Evolutionary conservation across 2,888 invertebrate genomes (phyloP).

Genomic region (Drosophila putrida): DNA sequence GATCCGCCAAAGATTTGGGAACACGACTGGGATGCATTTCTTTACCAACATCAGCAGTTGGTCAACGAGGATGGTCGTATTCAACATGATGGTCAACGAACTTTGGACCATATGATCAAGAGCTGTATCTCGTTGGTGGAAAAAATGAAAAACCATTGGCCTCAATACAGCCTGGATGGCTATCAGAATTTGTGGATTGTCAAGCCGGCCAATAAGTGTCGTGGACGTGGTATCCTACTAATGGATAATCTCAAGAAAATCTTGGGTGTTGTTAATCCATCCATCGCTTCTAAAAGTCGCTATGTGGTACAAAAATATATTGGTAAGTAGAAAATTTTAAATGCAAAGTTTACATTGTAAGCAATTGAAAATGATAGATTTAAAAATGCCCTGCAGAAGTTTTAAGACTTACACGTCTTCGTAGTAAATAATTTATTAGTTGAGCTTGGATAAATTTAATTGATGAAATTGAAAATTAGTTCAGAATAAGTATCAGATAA

Average conservation of each 20-base stretch:
- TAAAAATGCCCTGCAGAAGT: background rate
- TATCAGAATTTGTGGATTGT: slow-evolving; percentile 96
- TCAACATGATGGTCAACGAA: slow-evolving; percentile 77
- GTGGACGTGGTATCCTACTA: slow-evolving; percentile 95
- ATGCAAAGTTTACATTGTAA: background rate
- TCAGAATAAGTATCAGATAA: too few relatives aligned
- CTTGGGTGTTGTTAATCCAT: slow-evolving; percentile 89
- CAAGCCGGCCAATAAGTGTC: slow-evolving; percentile 96
- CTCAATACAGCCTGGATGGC: slow-evolving; percentile 94
- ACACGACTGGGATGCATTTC: slow-evolving; percentile 95
- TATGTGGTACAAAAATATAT: slow-evolving; percentile 98
- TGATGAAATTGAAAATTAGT: too few relatives aligned
- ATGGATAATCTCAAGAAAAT: slow-evolving; percentile 95
- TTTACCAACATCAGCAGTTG: slow-evolving; percentile 89
- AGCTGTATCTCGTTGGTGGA: slow-evolving; percentile 88
- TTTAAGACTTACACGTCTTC: too few relatives aligned
- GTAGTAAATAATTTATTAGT: too few relatives aligned
- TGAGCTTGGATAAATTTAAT: too few relatives aligned
- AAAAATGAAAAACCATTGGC: slow-evolving; percentile 90
- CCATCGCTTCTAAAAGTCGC: slow-evolving; percentile 90
- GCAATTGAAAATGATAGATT: background rate
- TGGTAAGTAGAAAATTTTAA: slow-evolving; percentile 87
- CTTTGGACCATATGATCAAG: slow-evolving; percentile 75
- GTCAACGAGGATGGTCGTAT: slow-evolving; percentile 89
- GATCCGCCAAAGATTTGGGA: slow-evolving; percentile 89